phyloP scores from a whole-genome alignment of 2,113 vertebrate species.

The Chionomys nivalis region DNA sequence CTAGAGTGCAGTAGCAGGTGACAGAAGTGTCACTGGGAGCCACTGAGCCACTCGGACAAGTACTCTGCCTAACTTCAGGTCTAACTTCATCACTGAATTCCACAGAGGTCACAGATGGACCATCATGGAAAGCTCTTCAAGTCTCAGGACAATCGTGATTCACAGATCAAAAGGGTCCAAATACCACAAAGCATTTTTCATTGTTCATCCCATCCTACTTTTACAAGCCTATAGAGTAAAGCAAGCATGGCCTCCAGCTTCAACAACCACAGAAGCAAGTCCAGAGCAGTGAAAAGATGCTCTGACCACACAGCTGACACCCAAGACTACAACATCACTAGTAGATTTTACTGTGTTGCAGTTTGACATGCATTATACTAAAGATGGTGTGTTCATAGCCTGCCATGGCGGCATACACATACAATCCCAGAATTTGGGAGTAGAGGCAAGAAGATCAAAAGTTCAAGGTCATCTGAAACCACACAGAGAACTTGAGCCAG shows the following conservation, averaged over 20 bases:
- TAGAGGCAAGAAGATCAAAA: background rate
- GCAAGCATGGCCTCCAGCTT: background rate
- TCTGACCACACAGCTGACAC: background rate
- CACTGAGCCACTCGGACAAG: background rate
- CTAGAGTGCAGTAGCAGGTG: background rate
- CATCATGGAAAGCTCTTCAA: background rate
- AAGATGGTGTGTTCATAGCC: background rate
- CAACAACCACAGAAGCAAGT: background rate
- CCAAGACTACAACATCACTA: background rate
- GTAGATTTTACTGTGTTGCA: background rate
- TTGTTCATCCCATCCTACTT: background rate
- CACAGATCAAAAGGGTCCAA: background rate
- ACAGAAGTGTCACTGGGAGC: conserved; percentile 1
- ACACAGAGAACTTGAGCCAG: background rate
- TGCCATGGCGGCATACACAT: too few relatives aligned
- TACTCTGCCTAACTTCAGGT: background rate
- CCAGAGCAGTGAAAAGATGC: background rate
- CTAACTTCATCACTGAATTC: background rate
- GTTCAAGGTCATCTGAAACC: background rate
- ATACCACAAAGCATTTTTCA: background rate
- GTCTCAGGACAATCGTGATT: background rate
- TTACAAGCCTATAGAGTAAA: background rate
- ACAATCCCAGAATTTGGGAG: background rate
- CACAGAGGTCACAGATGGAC: background rate
- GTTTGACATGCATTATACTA: background rate